Conservation (phyloP, 2,888 invertebrate genomes). For the Phaonia tiefii region DNA sequence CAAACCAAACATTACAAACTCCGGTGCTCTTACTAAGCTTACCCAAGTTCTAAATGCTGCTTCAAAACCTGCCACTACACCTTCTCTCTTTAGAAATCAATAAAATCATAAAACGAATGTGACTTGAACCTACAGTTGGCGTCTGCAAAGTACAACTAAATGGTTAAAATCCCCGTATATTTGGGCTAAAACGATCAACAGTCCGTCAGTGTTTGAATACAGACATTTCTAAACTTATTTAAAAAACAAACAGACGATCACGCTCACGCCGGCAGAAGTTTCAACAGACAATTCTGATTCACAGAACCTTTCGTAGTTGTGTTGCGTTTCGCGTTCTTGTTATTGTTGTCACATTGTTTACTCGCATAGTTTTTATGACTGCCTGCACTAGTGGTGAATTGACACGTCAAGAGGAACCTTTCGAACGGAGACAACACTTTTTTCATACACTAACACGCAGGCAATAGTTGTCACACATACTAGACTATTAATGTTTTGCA, state of each 20-base stretch:
- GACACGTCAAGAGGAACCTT: slow-evolving; percentile 22
- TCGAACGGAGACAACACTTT: not conserved
- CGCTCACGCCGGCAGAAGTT: not conserved
- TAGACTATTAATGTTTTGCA: not conserved
- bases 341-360: not conserved
- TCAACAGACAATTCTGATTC: not conserved
- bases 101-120: no score
- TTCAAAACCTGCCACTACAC: no score
- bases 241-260: not conserved
- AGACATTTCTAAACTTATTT: no score
- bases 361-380: not conserved
- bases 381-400: not conserved
- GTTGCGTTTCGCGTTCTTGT: not conserved
- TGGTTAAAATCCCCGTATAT: no score
- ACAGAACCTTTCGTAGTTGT: not conserved
- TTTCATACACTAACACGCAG: not conserved
- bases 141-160: no score
- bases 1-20: no score
- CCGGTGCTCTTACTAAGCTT: no score
- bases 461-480: not conserved
- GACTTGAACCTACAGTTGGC: no score
- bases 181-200: no score
- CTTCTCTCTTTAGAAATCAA: no score
- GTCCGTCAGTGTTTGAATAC: no score
- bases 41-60: no score